A percentile compares a stretch with the other conserved stretches of the same genome.
phyloP scores from a whole-genome alignment of 2,113 vertebrate genomes.

The Thunnus maccoyii region DNA sequence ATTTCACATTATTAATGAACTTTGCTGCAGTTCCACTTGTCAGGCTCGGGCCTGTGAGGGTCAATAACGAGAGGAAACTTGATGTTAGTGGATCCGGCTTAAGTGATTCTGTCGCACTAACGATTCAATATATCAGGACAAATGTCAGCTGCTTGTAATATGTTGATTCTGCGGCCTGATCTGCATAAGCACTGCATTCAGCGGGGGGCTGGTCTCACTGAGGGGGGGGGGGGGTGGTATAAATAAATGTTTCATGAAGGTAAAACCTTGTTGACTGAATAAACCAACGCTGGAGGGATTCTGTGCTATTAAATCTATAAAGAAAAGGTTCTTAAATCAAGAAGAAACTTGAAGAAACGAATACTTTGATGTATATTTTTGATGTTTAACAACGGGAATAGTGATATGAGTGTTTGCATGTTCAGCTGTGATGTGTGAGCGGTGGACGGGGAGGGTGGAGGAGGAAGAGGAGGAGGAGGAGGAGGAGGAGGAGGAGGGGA shows the following conservation, averaged over 20 bases:
- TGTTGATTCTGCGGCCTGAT: slow-evolving; percentile 92
- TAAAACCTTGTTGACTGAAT: slow-evolving; percentile 44
- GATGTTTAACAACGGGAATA: not conserved
- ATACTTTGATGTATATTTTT: not conserved
- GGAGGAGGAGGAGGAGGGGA: not conserved
- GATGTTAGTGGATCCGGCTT: slow-evolving; percentile 95
- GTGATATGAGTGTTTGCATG: slow-evolving; percentile 13
- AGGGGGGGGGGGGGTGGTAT: not conserved
- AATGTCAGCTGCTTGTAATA: slow-evolving; percentile 94
- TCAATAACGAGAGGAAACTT: slow-evolving; percentile 97
- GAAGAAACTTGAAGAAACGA: not conserved
- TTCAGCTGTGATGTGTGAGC: slow-evolving; percentile 1
- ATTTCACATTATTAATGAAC: slow-evolving; percentile 99
- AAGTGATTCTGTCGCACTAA: slow-evolving; percentile 97
- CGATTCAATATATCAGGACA: slow-evolving; percentile 96
- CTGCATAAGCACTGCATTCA: slow-evolving; percentile 90
- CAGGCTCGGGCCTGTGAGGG: slow-evolving; percentile 90
- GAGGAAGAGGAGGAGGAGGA: not conserved
- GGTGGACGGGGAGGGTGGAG: slow-evolving; percentile 17
- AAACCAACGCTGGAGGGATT: slow-evolving; percentile 16
- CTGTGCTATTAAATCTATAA: not conserved
- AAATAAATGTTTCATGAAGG: slow-evolving; percentile 78
- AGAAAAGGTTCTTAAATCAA: not conserved
- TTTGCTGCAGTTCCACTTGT: slow-evolving; percentile 96
- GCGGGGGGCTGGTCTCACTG: slow-evolving; percentile 9